Percentiles rank a stretch among this genome's conserved stretches.
phyloP scores from a whole-genome alignment of 2,888 invertebrate genomes.

The Agriotes lineatus region DNA sequence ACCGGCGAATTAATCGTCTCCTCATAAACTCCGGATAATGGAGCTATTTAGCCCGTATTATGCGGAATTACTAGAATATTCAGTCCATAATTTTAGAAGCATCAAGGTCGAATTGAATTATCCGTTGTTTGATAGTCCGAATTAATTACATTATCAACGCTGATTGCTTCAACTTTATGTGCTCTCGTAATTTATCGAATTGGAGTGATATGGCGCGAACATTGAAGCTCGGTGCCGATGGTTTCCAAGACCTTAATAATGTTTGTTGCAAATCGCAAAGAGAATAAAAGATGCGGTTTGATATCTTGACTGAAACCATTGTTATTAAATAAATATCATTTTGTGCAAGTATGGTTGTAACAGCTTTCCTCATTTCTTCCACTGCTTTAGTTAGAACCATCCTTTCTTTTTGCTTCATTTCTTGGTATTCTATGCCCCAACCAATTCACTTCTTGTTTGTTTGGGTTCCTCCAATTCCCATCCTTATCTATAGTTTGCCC shows the following conservation, averaged over 20 bases:
- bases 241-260: neutral
- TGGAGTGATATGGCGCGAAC: neutral
- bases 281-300: neutral
- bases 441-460: too few relatives aligned
- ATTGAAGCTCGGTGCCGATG: neutral
- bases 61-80: constrained; percentile 32
- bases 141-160: constrained; percentile 18
- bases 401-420: too few relatives aligned
- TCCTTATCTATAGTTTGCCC: too few relatives aligned
- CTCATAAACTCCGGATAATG: constrained; percentile 28
- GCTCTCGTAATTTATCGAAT: constrained; percentile 1
- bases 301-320: too few relatives aligned
- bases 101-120: constrained; percentile 33
- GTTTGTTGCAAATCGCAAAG: neutral
- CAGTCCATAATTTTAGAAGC: constrained; percentile 30
- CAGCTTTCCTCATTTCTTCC: too few relatives aligned
- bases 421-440: too few relatives aligned
- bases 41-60: constrained; percentile 32
- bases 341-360: too few relatives aligned
- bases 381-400: too few relatives aligned
- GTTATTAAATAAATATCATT: too few relatives aligned
- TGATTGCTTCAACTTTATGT: constrained; percentile 26
- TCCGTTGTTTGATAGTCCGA: constrained; percentile 24
- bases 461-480: too few relatives aligned
- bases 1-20: constrained; percentile 30